Base-by-base conservation (phyloP, 1,140 invertebrate species). In the Diachasma alloeum region DNA sequence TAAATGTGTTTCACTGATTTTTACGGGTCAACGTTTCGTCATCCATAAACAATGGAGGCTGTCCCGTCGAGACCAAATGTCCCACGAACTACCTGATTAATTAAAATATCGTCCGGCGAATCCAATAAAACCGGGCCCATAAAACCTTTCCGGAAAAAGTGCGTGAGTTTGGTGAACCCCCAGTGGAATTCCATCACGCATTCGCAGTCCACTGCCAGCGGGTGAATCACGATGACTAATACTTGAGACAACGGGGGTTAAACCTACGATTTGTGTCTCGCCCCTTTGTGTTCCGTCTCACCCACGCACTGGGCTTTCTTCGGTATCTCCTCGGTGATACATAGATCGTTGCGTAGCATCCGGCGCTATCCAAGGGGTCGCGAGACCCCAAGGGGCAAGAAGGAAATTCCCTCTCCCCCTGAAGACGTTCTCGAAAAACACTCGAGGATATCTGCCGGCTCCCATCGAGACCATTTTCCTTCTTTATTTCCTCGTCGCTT, bases 171-270 rank as follows among this genome's bases (percentile, higher is more conserved):
- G 24, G 59, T 63, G 59, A 13, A 31, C 22, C 59, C 59, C 53
- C 53, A 22, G 53, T 53, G 9, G 46, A 74, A 74, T 74, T 74
- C 59, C 39, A 67, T n/a, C 39, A 59, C 59, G 59, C 59, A 26
- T 63, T 63, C 26, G 11, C 24, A 63, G 26, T 42, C 24, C 63
- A 42, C 31, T 31, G 31, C 31, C 31, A 11, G 9, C 36, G 66
- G 74, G 66, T 75, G 74, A 75, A 75, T 75, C 74, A 75, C 74
- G 74, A 75, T 75, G 74, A 75, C 74, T 75, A 75, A 75, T 39
- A 48, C n/a, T 36, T 68, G 36, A n/a, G 66, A 68, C 46, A 53
- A 26, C 13, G 44, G 70, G 66, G 42, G 63, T 37, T 24, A 74
- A 44, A 67, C 67, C 19, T 68, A 68, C 36, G 31, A 37, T 68